Percentiles rank a stretch among this genome's conserved stretches.
Evolutionary conservation across 2,113 vertebrate species (phyloP).

Genomic region (Muntiacus reevesi): DNA sequence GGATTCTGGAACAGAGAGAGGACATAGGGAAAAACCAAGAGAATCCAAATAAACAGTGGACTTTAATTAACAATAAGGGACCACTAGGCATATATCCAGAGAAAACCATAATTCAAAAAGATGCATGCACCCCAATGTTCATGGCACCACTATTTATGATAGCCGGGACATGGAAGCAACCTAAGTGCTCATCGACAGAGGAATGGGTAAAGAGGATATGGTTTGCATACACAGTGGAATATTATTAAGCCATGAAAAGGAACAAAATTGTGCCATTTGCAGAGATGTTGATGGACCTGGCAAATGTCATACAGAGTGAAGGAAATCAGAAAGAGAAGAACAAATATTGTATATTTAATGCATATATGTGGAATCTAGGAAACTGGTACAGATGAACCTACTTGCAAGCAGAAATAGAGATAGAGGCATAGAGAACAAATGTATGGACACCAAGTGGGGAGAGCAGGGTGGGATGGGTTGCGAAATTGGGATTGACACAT

Average conservation of each 20-base stretch:
- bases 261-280: not conserved
- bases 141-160: not conserved
- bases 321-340: not conserved
- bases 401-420: not conserved
- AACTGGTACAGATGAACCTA: not conserved
- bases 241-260: not conserved
- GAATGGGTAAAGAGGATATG: not conserved
- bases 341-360: not conserved
- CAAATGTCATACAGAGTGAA: not conserved
- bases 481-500: not conserved
- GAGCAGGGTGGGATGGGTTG: not conserved
- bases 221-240: not conserved
- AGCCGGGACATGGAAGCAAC: not conserved
- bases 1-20: not conserved
- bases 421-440: not conserved
- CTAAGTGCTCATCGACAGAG: not conserved
- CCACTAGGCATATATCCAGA: not conserved
- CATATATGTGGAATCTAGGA: not conserved
- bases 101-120: not conserved
- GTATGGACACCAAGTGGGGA: not conserved
- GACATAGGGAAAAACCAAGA: not conserved
- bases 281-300: not conserved
- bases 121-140: not conserved
- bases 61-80: too few relatives aligned
- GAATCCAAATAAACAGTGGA: not conserved